A percentile compares a stretch with the other conserved stretches of the same genome.
Conservation (phyloP, 2,113 vertebrate genomes). For the Scophthalmus maximus region DNA sequence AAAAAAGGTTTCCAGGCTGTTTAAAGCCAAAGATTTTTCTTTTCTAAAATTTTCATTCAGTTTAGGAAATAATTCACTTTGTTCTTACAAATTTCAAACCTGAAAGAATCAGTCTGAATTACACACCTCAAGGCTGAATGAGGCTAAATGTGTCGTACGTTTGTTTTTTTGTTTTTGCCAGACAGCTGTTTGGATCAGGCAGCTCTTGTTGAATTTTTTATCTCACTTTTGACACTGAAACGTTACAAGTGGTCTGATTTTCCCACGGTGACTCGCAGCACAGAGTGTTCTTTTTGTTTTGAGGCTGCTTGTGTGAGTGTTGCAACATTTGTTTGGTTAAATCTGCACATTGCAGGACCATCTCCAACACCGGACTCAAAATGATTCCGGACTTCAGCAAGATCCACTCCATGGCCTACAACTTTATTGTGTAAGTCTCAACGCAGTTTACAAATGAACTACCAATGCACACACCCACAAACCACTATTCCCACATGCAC, state of each 20-base stretch:
- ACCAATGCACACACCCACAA: slow-evolving; percentile 13
- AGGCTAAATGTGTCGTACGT: neutral
- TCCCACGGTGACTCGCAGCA: neutral
- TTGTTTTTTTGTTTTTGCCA: slow-evolving; percentile 4
- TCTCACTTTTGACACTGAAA: neutral
- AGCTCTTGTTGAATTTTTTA: neutral
- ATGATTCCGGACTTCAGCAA: slow-evolving; percentile 75
- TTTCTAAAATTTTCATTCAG: too few species aligned
- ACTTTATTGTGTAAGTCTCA: slow-evolving; percentile 75
- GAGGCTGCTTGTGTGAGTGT: slow-evolving; percentile 21
- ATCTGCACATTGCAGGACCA: slow-evolving; percentile 66
- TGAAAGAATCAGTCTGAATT: too few species aligned
- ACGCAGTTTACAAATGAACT: slow-evolving; percentile 1
- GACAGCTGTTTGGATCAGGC: slow-evolving; percentile 7
- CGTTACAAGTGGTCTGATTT: slow-evolving; percentile 22
- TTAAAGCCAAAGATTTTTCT: too few species aligned
- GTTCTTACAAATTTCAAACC: too few species aligned
- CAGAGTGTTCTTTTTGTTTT: neutral
- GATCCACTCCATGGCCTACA: slow-evolving; percentile 64
- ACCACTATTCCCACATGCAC: slow-evolving; percentile 21
- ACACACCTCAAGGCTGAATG: too few species aligned
- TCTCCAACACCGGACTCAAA: slow-evolving; percentile 78
- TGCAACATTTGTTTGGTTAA: slow-evolving; percentile 42
- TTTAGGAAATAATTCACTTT: too few species aligned
- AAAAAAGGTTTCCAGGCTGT: neutral